phyloP scores from a whole-genome alignment of 2,797 vertebrate genomes.

The Pseudochirops cupreus region DNA sequence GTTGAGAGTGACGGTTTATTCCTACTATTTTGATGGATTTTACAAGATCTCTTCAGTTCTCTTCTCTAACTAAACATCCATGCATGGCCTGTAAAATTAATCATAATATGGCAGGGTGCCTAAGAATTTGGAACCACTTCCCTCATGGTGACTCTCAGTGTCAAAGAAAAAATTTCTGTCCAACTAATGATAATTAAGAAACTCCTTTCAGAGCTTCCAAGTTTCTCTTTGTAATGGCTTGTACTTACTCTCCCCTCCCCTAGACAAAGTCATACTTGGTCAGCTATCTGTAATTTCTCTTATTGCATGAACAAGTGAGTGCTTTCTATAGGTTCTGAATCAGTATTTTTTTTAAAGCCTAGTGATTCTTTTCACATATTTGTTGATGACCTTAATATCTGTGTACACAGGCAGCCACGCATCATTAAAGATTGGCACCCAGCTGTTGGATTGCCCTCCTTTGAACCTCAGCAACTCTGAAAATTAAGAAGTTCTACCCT shows the following conservation, averaged over 20 bases:
- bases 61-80: conserved; percentile 81
- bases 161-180: conserved; percentile 67
- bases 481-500: conserved; percentile 53
- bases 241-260: not conserved
- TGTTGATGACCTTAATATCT: conserved; percentile 73
- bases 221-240: conserved; percentile 14
- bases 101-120: conserved; percentile 77
- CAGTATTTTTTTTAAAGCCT: conserved; percentile 47
- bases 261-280: not conserved
- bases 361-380: conserved; percentile 73
- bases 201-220: conserved; percentile 16
- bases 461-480: conserved; percentile 66
- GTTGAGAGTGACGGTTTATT: conserved; percentile 79
- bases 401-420: conserved; percentile 55
- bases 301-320: conserved; percentile 48
- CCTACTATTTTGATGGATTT: conserved; percentile 79
- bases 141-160: conserved; percentile 59
- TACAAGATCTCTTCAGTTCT: conserved; percentile 80
- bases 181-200: conserved; percentile 68
- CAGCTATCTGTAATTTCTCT: conserved; percentile 9
- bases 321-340: conserved; percentile 48
- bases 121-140: conserved; percentile 79
- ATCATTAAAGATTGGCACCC: conserved; percentile 71
- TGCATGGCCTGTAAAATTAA: conserved; percentile 79
- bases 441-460: conserved; percentile 68